Evolutionary conservation across 2,888 invertebrate genomes (phyloP), one percentile per base, ranked within the genome.

Genomic region (Aphidoletes aphidimyza): DNA sequence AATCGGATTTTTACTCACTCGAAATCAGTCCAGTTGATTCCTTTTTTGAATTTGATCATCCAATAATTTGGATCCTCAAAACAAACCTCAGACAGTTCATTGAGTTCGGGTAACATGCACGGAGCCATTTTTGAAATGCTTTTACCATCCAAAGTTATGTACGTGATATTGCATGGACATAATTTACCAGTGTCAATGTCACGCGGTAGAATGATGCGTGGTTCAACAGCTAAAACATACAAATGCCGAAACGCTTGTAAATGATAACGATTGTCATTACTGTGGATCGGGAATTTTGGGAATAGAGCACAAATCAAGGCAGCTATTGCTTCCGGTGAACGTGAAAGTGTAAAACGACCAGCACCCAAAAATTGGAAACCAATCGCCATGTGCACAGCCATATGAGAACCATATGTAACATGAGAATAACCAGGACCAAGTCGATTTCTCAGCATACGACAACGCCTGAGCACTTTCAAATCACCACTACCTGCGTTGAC

Each of bases 401-500:
- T 94, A 91, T 99, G 96, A 17, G 95, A 95, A 36, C 97, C 96
- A 89, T 98, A 98, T 0, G 96, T 94, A 84, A 96, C 94, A 54
- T 94, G 92, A 84, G 93, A 92, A 86, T 92, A 93, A 6, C 92
- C 90, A 0, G 93, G 92, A 0, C 96, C 95, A 6, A 97, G 94
- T 85, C 97, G 92, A 84, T 94, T 93, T 84, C 98, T 93, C 87
- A 98, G 91, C 87, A 95, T 94, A 0, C 98, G 93, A 87, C 97
- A 96, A 86, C 96, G 91, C 49, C 98, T 93, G 88, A 99, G 91
- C 86, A 95, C 93, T 86, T 91, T 92, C 84, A 98, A 90, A 90
- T 98, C 95, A 0, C 99, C 99, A 2, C 97, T 97, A 0, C 98
- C 98, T 5, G 97, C 94, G 95, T 97, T 97, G n/a, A 98, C 94